Conservation (phyloP, 1,140 invertebrate species). For the Drosophila setifemur region DNA sequence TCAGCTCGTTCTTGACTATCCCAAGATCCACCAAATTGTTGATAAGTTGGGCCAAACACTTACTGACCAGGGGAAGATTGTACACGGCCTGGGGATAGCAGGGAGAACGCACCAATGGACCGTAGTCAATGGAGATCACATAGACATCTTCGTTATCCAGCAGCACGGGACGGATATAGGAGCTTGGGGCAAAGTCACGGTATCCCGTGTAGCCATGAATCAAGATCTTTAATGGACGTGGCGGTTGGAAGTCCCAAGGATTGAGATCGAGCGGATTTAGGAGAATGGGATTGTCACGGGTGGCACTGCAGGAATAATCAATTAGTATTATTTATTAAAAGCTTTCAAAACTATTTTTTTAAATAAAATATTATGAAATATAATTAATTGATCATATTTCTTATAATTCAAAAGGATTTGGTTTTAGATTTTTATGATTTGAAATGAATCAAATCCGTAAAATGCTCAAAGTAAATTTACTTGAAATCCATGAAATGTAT, state of each 20-base stretch:
- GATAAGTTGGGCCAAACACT: constrained; percentile 86
- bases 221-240: constrained; percentile 85
- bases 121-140: constrained; percentile 86
- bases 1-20: constrained; percentile 84
- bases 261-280: constrained; percentile 79
- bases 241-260: constrained; percentile 83
- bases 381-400: too few species aligned
- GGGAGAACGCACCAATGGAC: constrained; percentile 83
- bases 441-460: too few species aligned
- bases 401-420: too few species aligned
- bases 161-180: constrained; percentile 84
- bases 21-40: constrained; percentile 84
- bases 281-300: constrained; percentile 82
- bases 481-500: too few species aligned
- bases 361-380: too few species aligned
- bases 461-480: too few species aligned
- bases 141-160: constrained; percentile 84
- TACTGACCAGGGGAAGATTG: constrained; percentile 84
- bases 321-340: too few species aligned
- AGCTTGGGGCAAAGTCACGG: constrained; percentile 85
- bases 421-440: too few species aligned
- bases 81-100: constrained; percentile 85
- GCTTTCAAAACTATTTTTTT: too few species aligned
- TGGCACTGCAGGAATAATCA: constrained; percentile 53
- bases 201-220: constrained; percentile 87